Percentiles rank a stretch among this genome's conserved stretches.
Conservation (phyloP, 30 jellyfish, hydroid and myxozoan genomes). For the Turritopsis dohrnii region DNA sequence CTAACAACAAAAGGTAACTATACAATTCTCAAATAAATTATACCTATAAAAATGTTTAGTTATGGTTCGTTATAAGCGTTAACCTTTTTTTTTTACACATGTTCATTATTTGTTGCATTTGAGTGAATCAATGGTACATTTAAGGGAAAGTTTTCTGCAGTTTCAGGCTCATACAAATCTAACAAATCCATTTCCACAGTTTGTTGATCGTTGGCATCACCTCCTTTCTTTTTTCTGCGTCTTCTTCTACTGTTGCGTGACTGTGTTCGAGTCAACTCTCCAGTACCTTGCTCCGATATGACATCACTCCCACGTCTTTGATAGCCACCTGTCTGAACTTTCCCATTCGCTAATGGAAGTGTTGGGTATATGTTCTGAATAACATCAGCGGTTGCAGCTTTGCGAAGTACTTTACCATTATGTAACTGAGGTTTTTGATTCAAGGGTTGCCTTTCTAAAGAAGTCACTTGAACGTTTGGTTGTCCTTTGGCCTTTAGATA, state of each 20-base stretch:
- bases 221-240: not conserved
- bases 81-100: not conserved
- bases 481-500: not conserved
- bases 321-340: not conserved
- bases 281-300: not conserved
- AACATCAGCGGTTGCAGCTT: not conserved
- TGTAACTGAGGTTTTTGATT: no score
- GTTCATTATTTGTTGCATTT: not conserved
- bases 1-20: not conserved
- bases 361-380: not conserved
- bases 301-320: not conserved
- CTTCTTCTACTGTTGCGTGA: not conserved
- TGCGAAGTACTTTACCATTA: not conserved
- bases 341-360: not conserved
- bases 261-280: not conserved
- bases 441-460: not conserved
- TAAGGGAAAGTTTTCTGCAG: not conserved
- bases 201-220: not conserved
- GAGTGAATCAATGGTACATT: not conserved
- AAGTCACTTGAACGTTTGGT: not conserved
- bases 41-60: not conserved
- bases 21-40: not conserved
- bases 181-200: not conserved
- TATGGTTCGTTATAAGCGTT: not conserved
- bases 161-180: not conserved